Evolutionary conservation across 2,888 invertebrate species (phyloP).

Genomic region (Eutolmus rufibarbis): DNA sequence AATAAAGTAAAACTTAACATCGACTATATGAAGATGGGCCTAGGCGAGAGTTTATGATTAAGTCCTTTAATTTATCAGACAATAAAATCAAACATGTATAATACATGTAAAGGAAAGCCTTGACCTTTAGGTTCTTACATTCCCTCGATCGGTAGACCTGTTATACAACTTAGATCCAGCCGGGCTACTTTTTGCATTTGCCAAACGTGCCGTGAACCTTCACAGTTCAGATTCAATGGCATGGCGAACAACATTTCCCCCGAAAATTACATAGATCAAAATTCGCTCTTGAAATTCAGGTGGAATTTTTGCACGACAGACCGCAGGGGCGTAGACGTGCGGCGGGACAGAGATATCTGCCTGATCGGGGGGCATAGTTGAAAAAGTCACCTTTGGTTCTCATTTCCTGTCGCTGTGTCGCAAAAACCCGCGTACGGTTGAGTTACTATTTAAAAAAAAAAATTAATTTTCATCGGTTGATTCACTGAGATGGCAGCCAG

Average conservation of each 20-base stretch:
- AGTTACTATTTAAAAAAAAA: constrained; percentile 8
- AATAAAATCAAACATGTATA: not conserved
- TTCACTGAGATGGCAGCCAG: constrained; percentile 34
- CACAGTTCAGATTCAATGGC: not conserved
- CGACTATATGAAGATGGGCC: not conserved
- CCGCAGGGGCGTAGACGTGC: not conserved
- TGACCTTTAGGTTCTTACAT: not conserved
- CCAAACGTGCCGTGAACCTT: not conserved
- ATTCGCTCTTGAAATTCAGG: not conserved
- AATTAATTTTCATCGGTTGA: constrained; percentile 42
- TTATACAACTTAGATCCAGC: not conserved
- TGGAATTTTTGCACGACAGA: not conserved
- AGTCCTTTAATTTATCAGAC: not conserved
- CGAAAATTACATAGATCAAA: not conserved
- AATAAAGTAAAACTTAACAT: not conserved
- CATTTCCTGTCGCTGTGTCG: not conserved
- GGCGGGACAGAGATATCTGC: not conserved
- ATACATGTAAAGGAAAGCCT: not conserved
- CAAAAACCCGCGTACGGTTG: constrained; percentile 13
- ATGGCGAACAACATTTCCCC: not conserved
- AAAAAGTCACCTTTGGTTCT: constrained; percentile 26
- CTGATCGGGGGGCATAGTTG: constrained; percentile 24
- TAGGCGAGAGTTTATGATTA: not conserved
- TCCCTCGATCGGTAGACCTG: not conserved
- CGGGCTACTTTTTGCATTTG: not conserved